Base-by-base conservation (phyloP, 2,113 vertebrate genomes). In the Peromyscus leucopus region DNA sequence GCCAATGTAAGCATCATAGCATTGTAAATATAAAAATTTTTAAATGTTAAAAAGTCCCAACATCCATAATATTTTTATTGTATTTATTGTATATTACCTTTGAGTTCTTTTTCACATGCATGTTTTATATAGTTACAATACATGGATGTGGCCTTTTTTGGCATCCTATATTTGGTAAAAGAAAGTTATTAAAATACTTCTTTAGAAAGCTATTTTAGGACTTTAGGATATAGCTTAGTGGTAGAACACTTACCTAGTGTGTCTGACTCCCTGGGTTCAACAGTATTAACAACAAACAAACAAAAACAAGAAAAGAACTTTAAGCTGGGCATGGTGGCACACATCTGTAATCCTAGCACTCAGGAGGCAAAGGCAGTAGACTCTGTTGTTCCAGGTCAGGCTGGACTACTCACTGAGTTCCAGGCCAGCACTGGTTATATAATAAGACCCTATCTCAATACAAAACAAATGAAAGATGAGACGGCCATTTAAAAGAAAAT, bases 41-140 rank as follows among this genome's bases (percentile, higher is more conserved):
- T 80, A 87, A 65, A n/a, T 36, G 48, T 33, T 86, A 71, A 87
- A 76, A n/a, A 59, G 42, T 80, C 31, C 33, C 36, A 87, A 90
- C 7, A 74, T 85, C 22, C 22, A 2, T 89, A 96, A 83, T 72
- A 71, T 57, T 97, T 94, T 90, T 63, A 88, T 39, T 90, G 80
- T 63, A 48, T 76, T 90, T 86, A 28, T 92, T 96, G 16, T 4
- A 22, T 63, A 87, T 78, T 86, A 1, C 46, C 55, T 71, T 95
- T 5, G 76, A 61, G 16, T 83, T 92, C 26, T 95, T 92, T 17
- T 90, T 17, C n/a, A 87, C 67, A 48, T 69, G n/a, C 10, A 36
- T 86, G 85, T 94, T 96, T 95, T 89, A 82, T 88, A 1, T 97
- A 93, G 59, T 39, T 82, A 1, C 7, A 90, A 22, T 72, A 95